phyloP scores from a whole-genome alignment of 2,797 vertebrate species.

The Lutra lutra region DNA sequence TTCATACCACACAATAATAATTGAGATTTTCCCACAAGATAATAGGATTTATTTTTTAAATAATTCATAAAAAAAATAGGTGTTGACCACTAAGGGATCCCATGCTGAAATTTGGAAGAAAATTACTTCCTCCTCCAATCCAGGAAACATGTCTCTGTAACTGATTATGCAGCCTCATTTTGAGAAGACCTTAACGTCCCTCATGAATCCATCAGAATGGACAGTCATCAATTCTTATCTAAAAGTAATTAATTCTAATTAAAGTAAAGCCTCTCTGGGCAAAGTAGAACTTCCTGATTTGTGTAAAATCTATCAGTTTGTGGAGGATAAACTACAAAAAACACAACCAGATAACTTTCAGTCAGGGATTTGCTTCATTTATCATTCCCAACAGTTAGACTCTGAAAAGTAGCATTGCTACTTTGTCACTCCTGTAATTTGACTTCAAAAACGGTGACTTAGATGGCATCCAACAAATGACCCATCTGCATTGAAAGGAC shows the following conservation, averaged over 20 bases:
- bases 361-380: background rate
- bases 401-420: background rate
- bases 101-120: background rate
- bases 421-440: background rate
- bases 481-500: background rate
- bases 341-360: background rate
- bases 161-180: background rate
- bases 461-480: background rate
- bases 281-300: background rate
- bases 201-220: background rate
- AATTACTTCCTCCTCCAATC: background rate
- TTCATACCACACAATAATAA: background rate
- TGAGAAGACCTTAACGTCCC: background rate
- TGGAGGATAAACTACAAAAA: background rate
- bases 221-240: background rate
- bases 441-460: background rate
- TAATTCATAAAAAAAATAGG: background rate
- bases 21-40: background rate
- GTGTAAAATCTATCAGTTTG: background rate
- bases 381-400: background rate
- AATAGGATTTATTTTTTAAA: background rate
- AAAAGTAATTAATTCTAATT: constrained; percentile 35
- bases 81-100: background rate
- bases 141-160: background rate
- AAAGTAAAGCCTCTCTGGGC: background rate